Evolutionary conservation across 2,888 invertebrate genomes (phyloP).

Genomic region (Conistra vaccinii): DNA sequence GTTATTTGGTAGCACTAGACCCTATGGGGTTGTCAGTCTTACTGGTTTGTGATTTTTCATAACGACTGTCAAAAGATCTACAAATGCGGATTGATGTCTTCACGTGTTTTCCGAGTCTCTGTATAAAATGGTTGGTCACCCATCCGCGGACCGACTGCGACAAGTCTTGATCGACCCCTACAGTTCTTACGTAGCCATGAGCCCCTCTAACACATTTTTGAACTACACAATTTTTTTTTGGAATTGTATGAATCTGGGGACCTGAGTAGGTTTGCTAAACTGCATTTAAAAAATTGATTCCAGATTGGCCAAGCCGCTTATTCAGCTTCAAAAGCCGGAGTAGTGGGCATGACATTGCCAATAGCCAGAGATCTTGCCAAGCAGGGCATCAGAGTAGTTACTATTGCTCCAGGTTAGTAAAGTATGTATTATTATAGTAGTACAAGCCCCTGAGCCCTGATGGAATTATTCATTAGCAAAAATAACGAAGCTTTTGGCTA

Average conservation of each 20-base stretch:
- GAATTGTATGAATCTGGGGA: neutral
- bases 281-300: conserved; percentile 38
- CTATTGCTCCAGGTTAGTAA: conserved; percentile 94
- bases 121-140: neutral
- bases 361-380: conserved; percentile 97
- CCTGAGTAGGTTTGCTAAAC: neutral
- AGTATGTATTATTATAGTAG: neutral
- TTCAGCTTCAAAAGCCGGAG: conserved; percentile 98
- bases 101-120: neutral
- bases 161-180: neutral
- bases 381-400: conserved; percentile 95
- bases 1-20: neutral
- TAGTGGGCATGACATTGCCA: conserved; percentile 98
- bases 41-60: neutral
- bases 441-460: too few relatives aligned
- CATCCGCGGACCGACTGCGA: neutral
- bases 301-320: conserved; percentile 99
- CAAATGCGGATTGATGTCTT: neutral
- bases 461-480: neutral
- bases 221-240: too few relatives aligned
- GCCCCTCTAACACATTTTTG: neutral
- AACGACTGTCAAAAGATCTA: neutral
- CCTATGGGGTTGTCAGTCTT: neutral
- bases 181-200: neutral
- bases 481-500: too few relatives aligned